phyloP scores from a whole-genome alignment of 1,140 invertebrate genomes.

The Macrosteles quadrilineatus region DNA sequence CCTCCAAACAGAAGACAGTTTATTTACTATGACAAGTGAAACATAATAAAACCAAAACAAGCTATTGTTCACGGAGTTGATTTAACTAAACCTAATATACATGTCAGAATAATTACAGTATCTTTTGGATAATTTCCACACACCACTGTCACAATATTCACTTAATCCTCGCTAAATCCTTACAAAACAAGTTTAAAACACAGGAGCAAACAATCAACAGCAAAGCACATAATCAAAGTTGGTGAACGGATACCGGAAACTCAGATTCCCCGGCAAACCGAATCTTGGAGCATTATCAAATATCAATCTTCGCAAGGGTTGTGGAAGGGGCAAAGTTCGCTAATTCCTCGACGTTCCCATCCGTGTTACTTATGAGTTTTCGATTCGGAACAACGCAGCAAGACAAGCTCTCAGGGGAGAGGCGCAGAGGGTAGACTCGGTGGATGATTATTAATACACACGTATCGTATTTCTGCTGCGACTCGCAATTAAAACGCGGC shows the following conservation, averaged over 20 bases:
- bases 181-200: too few species aligned
- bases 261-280: neutral
- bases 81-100: too few species aligned
- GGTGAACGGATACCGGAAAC: neutral
- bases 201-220: too few species aligned
- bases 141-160: too few species aligned
- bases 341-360: constrained; percentile 31
- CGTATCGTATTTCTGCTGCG: constrained; percentile 35
- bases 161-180: too few species aligned
- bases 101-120: too few species aligned
- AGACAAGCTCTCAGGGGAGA: constrained; percentile 33
- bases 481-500: constrained; percentile 33
- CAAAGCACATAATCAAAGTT: too few species aligned
- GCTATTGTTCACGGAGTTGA: too few species aligned
- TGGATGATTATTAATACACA: constrained; percentile 40
- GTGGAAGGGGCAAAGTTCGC: constrained; percentile 30
- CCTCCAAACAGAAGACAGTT: too few species aligned
- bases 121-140: too few species aligned
- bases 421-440: constrained; percentile 34
- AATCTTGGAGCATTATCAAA: constrained; percentile 23
- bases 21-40: too few species aligned
- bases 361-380: constrained; percentile 34
- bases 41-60: too few species aligned
- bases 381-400: constrained; percentile 24
- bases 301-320: constrained; percentile 28